Evolutionary conservation across 1,140 invertebrate species (phyloP).

Genomic region (Drosophila arizonae): DNA sequence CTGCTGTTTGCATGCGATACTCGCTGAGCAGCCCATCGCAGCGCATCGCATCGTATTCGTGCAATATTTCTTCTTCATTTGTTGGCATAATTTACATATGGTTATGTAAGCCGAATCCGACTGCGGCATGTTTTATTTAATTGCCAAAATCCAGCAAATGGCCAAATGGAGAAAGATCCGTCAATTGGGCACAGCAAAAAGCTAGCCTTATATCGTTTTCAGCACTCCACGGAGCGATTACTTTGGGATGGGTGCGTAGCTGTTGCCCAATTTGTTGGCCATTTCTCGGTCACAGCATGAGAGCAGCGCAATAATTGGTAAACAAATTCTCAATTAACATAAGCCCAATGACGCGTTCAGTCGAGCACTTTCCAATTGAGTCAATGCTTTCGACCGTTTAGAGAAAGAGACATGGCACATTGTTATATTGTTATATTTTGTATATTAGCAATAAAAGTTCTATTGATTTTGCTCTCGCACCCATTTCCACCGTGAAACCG

Average conservation of each 20-base stretch:
- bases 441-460: conserved; percentile 38
- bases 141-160: conserved; percentile 61
- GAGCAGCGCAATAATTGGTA: background rate
- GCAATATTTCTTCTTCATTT: conserved; percentile 78
- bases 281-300: conserved; percentile 34
- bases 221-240: conserved; percentile 20
- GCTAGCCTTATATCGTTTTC: conserved; percentile 51
- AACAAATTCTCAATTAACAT: conserved; percentile 32
- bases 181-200: conserved; percentile 55
- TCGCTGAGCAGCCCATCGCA: background rate
- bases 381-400: background rate
- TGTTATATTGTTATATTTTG: conserved; percentile 23
- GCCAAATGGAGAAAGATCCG: conserved; percentile 38
- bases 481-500: conserved; percentile 53
- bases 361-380: conserved; percentile 20
- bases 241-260: conserved; percentile 24
- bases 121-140: conserved; percentile 75
- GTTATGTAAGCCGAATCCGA: conserved; percentile 66
- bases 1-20: conserved; percentile 47
- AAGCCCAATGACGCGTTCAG: conserved; percentile 12
- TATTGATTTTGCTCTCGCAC: conserved; percentile 26
- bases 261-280: conserved; percentile 30
- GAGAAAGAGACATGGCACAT: background rate
- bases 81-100: conserved; percentile 75
- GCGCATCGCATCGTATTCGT: conserved; percentile 36